These are phyloP conservation scores for Tragelaphus scriptus DNA, from an alignment of 2,113 vertebrate genomes.

Conservation along the genomic window DNA sequence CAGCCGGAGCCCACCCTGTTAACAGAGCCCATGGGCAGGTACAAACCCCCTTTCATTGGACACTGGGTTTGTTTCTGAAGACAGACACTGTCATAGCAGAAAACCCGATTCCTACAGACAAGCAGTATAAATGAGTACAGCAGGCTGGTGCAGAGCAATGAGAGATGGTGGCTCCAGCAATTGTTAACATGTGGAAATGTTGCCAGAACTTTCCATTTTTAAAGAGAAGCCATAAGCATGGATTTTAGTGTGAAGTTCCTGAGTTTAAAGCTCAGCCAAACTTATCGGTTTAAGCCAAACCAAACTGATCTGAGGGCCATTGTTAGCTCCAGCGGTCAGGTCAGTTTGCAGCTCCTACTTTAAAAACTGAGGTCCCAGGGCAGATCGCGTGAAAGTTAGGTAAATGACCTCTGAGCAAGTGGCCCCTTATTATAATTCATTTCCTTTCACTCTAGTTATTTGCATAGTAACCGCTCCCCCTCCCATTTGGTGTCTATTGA, in stretches of 20 bases:
- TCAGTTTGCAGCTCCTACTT: not conserved
- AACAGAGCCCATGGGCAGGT: not conserved
- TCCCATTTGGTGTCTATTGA: not conserved
- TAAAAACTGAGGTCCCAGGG: not conserved
- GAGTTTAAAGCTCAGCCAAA: conserved; percentile 12
- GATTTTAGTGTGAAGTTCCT: conserved; percentile 4
- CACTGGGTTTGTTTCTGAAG: not conserved
- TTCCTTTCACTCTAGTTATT: not conserved
- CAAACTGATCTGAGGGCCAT: not conserved
- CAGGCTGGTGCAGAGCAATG: not conserved
- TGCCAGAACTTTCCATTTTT: not conserved
- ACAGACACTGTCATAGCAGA: not conserved
- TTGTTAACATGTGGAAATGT: not conserved
- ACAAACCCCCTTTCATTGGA: not conserved
- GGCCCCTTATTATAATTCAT: not conserved
- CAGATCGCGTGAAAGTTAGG: not conserved
- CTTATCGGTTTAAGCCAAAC: not conserved
- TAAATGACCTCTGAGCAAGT: not conserved
- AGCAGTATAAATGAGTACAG: not conserved
- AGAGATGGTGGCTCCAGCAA: not conserved
- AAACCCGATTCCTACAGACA: not conserved
- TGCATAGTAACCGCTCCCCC: not conserved
- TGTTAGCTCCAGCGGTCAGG: not conserved
- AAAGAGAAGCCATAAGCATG: not conserved
- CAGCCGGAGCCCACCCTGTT: not conserved